A percentile compares a stretch with the other conserved stretches of the same genome.
phyloP scores from a whole-genome alignment of 2,113 vertebrate species.

The Zosterops lateralis region DNA sequence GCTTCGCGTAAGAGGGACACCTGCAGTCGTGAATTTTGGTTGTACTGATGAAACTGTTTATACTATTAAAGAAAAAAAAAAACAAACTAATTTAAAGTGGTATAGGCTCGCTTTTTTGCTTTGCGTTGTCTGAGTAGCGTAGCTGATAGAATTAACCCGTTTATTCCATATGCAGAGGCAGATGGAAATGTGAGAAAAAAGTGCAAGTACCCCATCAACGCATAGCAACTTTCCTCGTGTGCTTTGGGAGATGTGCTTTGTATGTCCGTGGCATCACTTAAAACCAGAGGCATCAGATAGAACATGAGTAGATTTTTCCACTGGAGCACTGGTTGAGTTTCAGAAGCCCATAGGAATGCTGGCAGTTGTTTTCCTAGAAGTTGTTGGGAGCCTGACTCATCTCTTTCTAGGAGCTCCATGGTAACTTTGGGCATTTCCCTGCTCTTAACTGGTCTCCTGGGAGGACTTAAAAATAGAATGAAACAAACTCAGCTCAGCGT shows the following conservation, averaged over 20 bases:
- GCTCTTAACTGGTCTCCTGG: conserved; percentile 17
- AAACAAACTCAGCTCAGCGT: background rate
- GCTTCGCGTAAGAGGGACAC: background rate
- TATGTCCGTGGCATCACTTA: background rate
- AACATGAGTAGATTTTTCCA: background rate
- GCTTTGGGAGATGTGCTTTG: background rate
- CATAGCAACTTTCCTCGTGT: fast-evolving
- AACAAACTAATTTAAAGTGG: background rate
- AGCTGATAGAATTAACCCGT: background rate
- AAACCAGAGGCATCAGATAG: background rate
- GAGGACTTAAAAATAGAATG: background rate
- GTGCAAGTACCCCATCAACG: fast-evolving
- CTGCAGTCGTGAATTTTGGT: background rate
- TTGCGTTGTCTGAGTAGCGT: background rate
- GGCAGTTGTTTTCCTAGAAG: conserved; percentile 32
- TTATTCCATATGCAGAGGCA: background rate
- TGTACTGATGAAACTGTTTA: background rate
- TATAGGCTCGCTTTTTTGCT: background rate
- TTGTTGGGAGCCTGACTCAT: background rate
- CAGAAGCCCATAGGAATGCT: conserved; percentile 20
- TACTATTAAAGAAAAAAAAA: background rate
- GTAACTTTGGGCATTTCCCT: background rate
- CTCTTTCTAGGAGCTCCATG: conserved; percentile 29
- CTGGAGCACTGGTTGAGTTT: background rate
- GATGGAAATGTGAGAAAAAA: background rate